Base-by-base conservation (phyloP, 2,888 invertebrate genomes). In the Ptilodon capucinus region DNA sequence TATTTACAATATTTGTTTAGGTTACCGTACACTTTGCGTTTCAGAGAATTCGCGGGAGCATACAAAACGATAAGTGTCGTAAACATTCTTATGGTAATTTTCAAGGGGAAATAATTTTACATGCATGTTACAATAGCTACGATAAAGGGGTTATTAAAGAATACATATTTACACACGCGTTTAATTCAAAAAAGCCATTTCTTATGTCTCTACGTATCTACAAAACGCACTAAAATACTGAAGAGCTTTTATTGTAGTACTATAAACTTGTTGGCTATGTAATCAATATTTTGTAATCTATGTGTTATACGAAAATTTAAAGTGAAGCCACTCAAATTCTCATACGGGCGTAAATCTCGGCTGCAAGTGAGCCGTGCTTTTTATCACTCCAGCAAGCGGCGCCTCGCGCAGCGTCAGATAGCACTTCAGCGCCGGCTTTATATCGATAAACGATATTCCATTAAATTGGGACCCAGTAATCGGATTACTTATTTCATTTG, bases 1-100 rank as follows among this genome's bases (percentile, higher is more conserved):
- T 44, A 34, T 28, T 28, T n/a, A n/a, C 45, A 34, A 50, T 50
- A 54, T 44, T 35, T 42, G 34, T 35, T 42, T 14, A 35, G 13
- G 28, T 11, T 28, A 28, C n/a, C n/a, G 28, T 28, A 28, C 11
- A 28, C n/a, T 28, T 28, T 28, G 28, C 28, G n/a, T n/a, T 28
- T 8, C 3, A 11, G 28, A n/a, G 23, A 0, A 23, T 28, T 28
- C n/a, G 28, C 1, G 28, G 28, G 1, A n/a, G n/a, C n/a, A 7
- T 3, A n/a, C 28, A 11, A 28, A 28, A 28, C 11, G 28, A 28
- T 28, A 4, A n/a, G 28, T 28, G 28, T n/a, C 28, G 28, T 28
- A 1, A 28, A 28, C 28, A 28, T 11, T 28, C 11, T 28, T n/a
- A 28, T 28, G 28, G 11, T 28, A 3, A n/a, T 28, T 11, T 28